Conservation (phyloP, 2,888 invertebrate species). For the Diarsia mendica region DNA sequence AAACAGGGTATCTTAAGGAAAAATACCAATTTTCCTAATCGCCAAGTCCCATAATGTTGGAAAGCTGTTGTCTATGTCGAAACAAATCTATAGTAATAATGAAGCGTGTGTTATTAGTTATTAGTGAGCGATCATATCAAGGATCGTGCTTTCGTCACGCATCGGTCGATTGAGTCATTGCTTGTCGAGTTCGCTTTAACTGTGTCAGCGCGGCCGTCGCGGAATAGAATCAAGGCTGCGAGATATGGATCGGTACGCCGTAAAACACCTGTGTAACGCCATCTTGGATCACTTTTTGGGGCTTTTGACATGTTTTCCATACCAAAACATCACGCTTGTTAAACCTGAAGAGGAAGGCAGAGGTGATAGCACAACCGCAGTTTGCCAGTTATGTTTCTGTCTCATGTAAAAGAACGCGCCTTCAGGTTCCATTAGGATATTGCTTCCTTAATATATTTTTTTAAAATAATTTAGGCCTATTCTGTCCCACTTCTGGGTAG, state of each 20-base stretch:
- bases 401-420: background rate
- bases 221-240: conserved; percentile 88
- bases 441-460: background rate
- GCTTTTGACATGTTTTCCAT: conserved; percentile 31
- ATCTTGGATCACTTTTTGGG: conserved; percentile 68
- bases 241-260: conserved; percentile 78
- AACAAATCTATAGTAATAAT: conserved; percentile 24
- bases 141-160: conserved; percentile 84
- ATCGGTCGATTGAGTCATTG: conserved; percentile 81
- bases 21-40: background rate
- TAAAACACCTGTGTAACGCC: conserved; percentile 74
- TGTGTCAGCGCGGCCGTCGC: conserved; percentile 86
- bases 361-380: background rate
- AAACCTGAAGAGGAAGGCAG: background rate
- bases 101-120: conserved; percentile 53
- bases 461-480: too few species aligned
- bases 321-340: background rate
- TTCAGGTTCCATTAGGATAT: background rate
- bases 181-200: conserved; percentile 78
- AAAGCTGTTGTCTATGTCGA: background rate
- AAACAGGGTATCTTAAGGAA: background rate
- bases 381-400: background rate
- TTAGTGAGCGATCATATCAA: conserved; percentile 78
- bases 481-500: too few species aligned
- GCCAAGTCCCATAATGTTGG: background rate